Conservation (phyloP, 2,113 vertebrate genomes). For the Protomyctophum bolini region DNA sequence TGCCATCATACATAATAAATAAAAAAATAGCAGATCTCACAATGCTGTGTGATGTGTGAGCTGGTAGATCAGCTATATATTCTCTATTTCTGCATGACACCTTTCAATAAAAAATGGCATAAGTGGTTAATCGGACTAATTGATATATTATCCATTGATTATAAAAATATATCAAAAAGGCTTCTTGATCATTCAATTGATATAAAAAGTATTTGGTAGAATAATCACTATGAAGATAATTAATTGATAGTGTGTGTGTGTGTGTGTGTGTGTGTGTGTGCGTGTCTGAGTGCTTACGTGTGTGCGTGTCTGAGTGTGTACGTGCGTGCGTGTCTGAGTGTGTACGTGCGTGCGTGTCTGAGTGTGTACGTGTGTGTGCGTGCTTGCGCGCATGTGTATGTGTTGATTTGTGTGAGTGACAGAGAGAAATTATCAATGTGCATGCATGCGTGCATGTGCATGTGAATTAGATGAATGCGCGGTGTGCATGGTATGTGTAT, state of each 20-base stretch:
- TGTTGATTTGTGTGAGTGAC: neutral
- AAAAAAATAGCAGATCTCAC: no score
- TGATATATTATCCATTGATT: no score
- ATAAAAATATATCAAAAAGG: no score
- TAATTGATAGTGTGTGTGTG: neutral
- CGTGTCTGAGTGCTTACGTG: constrained; percentile 2
- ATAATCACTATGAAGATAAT: no score
- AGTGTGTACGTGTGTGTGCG: neutral
- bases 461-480: constrained; percentile 61
- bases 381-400: no score
- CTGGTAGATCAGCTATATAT: no score
- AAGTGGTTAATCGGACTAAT: no score
- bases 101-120: no score
- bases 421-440: constrained; percentile 52
- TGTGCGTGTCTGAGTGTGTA: constrained; percentile 17
- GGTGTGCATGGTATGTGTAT: constrained; percentile 60
- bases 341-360: neutral
- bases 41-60: no score
- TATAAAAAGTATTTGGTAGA: no score
- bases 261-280: neutral
- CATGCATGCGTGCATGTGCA: constrained; percentile 68
- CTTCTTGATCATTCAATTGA: no score
- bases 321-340: constrained; percentile 3
- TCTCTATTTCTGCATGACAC: no score
- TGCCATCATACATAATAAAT: neutral